Conservation (phyloP, 1,140 invertebrate genomes). For the Drosophila yakuba region DNA sequence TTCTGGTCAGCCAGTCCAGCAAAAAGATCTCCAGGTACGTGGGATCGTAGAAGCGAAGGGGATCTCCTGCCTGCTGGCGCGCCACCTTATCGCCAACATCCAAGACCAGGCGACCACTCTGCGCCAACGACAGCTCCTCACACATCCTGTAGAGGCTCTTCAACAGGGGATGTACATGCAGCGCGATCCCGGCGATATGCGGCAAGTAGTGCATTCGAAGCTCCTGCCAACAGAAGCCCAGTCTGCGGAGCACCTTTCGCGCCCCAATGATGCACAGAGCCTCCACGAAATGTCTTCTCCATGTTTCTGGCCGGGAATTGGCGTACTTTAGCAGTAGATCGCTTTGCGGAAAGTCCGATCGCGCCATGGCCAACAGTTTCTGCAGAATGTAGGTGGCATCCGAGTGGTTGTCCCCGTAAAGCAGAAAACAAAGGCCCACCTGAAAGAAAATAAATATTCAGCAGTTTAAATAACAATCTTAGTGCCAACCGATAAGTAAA, state of each 20-base stretch:
- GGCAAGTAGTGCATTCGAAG: constrained; percentile 68
- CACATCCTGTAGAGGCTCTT: constrained; percentile 72
- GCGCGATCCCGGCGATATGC: constrained; percentile 51
- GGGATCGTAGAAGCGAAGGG: constrained; percentile 67
- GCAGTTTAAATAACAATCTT: background rate
- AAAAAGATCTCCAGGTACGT: constrained; percentile 74
- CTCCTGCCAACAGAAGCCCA: constrained; percentile 65
- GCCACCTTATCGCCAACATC: constrained; percentile 50
- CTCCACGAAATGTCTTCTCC: constrained; percentile 66
- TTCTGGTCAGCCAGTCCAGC: constrained; percentile 67
- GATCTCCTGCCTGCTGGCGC: constrained; percentile 13
- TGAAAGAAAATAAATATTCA: constrained; percentile 8
- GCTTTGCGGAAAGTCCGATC: constrained; percentile 15
- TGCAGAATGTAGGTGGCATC: constrained; percentile 63
- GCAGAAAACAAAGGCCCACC: constrained; percentile 67
- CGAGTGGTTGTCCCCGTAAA: constrained; percentile 59
- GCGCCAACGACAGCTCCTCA: constrained; percentile 59
- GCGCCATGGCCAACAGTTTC: constrained; percentile 47
- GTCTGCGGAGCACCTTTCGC: constrained; percentile 56
- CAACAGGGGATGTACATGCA: constrained; percentile 73
- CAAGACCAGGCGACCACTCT: constrained; percentile 60
- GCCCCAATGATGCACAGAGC: constrained; percentile 70
- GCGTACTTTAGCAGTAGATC: constrained; percentile 66
- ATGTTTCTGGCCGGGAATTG: constrained; percentile 42
- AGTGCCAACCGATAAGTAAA: too few species aligned